Percentiles rank a stretch among this genome's conserved stretches.
These are phyloP conservation scores for Odocoileus virginianus DNA, from an alignment of 2,113 vertebrate species.

Conservation along the genomic window DNA sequence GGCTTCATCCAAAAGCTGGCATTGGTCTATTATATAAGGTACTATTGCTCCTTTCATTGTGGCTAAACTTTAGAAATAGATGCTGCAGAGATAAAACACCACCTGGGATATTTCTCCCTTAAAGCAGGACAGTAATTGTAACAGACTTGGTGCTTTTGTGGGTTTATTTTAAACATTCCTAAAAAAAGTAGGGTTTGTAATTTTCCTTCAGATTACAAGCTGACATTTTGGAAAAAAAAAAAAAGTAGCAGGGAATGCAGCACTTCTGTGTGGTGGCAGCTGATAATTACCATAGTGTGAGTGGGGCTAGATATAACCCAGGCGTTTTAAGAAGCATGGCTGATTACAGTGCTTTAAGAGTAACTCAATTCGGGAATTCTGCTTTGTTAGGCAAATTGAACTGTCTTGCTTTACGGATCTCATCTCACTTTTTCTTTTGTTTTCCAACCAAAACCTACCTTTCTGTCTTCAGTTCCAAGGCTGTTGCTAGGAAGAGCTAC, in stretches of 20 bases:
- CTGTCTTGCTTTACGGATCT: conserved; percentile 63
- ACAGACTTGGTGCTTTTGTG: conserved; percentile 5
- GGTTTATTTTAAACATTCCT: conserved; percentile 72
- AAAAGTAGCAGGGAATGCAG: conserved; percentile 56
- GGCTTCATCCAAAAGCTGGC: not conserved
- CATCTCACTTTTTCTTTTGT: conserved; percentile 6
- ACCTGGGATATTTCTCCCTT: conserved; percentile 47
- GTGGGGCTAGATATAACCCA: conserved; percentile 75
- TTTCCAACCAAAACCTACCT: conserved; percentile 19
- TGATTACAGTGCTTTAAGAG: conserved; percentile 78
- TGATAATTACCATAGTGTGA: conserved; percentile 80
- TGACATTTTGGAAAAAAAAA: conserved; percentile 64
- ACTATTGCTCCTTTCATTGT: not conserved
- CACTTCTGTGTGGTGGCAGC: conserved; percentile 73
- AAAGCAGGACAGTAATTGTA: conserved; percentile 58
- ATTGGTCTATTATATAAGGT: conserved; percentile 24
- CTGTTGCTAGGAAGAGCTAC: not conserved
- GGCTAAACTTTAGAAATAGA: conserved; percentile 45
- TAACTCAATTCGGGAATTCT: conserved; percentile 70
- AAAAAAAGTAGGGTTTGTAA: conserved; percentile 67
- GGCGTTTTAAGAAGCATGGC: conserved; percentile 70
- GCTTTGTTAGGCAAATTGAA: conserved; percentile 79
- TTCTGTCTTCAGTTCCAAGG: not conserved
- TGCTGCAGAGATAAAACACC: conserved; percentile 50
- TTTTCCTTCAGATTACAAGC: conserved; percentile 77